Percentiles rank a stretch among this genome's conserved stretches.
phyloP scores from a whole-genome alignment of 2,113 vertebrate species.

The Meriones unguiculatus region DNA sequence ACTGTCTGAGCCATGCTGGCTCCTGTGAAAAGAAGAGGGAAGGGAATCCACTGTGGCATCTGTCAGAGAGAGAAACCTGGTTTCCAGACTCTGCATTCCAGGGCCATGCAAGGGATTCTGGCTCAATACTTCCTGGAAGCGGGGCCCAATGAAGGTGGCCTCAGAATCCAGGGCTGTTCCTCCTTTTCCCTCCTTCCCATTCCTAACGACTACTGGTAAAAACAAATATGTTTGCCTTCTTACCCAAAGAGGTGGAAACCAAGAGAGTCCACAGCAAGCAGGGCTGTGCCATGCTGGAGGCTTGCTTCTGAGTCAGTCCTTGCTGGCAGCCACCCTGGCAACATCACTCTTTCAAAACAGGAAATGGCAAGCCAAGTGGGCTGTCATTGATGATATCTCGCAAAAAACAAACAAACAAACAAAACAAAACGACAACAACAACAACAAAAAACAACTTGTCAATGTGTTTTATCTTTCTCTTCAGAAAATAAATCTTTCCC shows the following conservation, averaged over 20 bases:
- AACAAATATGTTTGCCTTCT: not conserved
- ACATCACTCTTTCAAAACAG: not conserved
- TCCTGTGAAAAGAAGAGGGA: constrained; percentile 49
- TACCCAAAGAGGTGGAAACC: constrained; percentile 62
- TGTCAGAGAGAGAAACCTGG: not conserved
- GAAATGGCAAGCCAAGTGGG: not conserved
- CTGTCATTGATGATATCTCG: not conserved
- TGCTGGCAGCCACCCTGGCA: not conserved
- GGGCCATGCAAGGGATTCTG: too few species aligned
- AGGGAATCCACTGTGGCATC: not conserved
- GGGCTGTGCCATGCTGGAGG: not conserved
- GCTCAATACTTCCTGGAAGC: not conserved
- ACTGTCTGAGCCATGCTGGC: constrained; percentile 39
- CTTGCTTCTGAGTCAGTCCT: not conserved
- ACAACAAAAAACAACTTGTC: not conserved
- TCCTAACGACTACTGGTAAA: not conserved
- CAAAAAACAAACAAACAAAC: not conserved
- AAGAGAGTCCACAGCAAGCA: not conserved
- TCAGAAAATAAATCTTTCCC: constrained; percentile 27
- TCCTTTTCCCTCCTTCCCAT: not conserved
- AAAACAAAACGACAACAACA: not conserved
- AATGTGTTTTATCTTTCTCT: constrained; percentile 8
- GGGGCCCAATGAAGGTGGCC: not conserved
- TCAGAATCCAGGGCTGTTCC: not conserved
- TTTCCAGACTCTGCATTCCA: not conserved